A percentile compares a stretch with the other conserved stretches of the same genome.
Evolutionary conservation across 2,888 invertebrate species (phyloP).

Genomic region (Dryomyza anilis): DNA sequence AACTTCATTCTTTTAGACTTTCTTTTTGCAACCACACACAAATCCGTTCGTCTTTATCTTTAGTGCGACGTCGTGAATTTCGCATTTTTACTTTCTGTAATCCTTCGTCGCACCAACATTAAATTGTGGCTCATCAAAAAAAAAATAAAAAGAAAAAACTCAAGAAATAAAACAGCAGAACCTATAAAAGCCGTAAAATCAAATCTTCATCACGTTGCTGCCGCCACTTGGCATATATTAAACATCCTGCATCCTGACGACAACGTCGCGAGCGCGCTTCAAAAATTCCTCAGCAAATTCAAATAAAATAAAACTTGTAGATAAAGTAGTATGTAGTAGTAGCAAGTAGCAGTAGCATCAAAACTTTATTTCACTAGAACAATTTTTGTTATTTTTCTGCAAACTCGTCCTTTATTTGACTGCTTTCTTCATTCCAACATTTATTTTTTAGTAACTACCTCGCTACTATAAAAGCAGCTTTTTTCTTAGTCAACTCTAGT

Average conservation of each 20-base stretch:
- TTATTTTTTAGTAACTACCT: neutral
- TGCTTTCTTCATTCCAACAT: neutral
- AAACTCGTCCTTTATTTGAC: neutral
- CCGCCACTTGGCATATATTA: neutral
- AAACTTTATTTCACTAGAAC: neutral
- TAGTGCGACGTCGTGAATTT: too few species aligned
- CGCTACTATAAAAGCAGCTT: neutral
- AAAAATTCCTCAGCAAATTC: neutral
- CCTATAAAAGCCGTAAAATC: conserved; percentile 9
- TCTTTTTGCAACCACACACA: too few species aligned
- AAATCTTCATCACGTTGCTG: conserved; percentile 14
- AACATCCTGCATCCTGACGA: neutral
- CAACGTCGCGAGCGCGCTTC: neutral
- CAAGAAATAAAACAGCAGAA: neutral
- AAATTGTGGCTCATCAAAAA: too few species aligned
- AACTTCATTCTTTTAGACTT: too few species aligned
- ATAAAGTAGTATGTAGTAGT: neutral
- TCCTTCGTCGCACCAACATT: too few species aligned
- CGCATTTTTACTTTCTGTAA: too few species aligned
- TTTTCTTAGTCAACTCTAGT: neutral
- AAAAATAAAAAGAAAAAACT: too few species aligned
- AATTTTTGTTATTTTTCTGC: neutral
- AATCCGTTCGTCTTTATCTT: too few species aligned
- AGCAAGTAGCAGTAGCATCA: neutral
- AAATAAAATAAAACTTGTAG: neutral